Base-by-base conservation (phyloP, 2,797 vertebrate species). In the Manis pentadactyla region DNA sequence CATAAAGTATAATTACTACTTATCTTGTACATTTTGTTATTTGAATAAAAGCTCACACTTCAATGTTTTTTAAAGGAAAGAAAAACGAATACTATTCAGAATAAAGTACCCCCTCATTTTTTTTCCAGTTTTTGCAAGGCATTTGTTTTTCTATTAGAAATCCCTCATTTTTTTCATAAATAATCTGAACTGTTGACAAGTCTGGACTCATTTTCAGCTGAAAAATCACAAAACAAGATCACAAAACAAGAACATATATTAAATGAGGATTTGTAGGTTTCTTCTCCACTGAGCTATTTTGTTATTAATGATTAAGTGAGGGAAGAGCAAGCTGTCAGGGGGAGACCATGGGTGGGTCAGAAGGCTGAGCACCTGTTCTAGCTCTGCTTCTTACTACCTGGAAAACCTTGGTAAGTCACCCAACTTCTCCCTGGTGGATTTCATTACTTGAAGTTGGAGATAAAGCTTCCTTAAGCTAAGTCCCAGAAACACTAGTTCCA, bases 271-370 rank as follows among this genome's bases (percentile, higher is more conserved):
- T 79, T 27, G 5, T 46, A 25, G 34, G 8, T 86, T 94, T 79
- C 17, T 79, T 90, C 63, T 86, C 39, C 15, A 42, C 34, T 37
- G 7, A 37, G 46, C 10, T 63, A 14, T 59, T 68, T 68, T 59
- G 59, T 42, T 83, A 46, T 53, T 66, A 78, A 34, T 63, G 19
- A 55, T 63, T 53, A 71, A 79, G 64, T n/a, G 55, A 15, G 8
- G 7, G n/a, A 51, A 42, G 86, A 63, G 39, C 5, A 74, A 29
- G 85, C 86, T 77, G 18, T 53, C 29, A 63, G 49, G 61, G 82
- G 96, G 95, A 85, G 51, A 15, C 39, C 25, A 63, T 84, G 73
- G 27, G 46, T n/a, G 94, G 93, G 63, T 95, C 27, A 10, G 21
- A 77, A 75, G 34, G 25, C 57, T 59, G 69, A 39, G 25, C 93